These are phyloP conservation scores for Oreonectes daqikongensis DNA, from an alignment of 2,797 vertebrate genomes.

Conservation along the genomic window DNA sequence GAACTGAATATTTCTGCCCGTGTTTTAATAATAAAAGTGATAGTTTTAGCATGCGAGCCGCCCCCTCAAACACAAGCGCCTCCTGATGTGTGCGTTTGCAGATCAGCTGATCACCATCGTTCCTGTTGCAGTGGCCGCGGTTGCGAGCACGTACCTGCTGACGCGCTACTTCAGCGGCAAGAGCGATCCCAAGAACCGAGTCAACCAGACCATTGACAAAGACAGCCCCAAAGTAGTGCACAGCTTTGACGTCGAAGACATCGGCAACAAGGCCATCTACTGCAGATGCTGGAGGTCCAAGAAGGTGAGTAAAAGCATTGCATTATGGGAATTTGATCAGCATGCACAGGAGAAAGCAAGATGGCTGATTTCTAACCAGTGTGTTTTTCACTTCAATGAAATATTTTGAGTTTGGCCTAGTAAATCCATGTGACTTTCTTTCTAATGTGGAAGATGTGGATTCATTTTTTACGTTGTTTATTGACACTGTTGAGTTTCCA, in stretches of 20 bases:
- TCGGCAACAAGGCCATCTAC: constrained; percentile 77
- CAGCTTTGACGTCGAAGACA: constrained; percentile 81
- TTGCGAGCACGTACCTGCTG: constrained; percentile 70
- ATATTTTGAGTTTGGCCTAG: not conserved
- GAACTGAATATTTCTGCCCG: no score
- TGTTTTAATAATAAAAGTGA: not conserved
- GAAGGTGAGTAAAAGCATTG: constrained; percentile 65
- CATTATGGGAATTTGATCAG: not conserved
- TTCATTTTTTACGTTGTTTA: no score
- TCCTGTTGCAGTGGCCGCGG: constrained; percentile 74
- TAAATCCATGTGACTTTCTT: not conserved
- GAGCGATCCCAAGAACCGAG: constrained; percentile 66
- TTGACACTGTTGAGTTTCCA: no score
- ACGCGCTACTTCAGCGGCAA: constrained; percentile 67
- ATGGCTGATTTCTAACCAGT: no score
- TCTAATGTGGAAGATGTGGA: not conserved
- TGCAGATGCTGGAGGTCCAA: constrained; percentile 84
- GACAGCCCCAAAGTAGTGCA: constrained; percentile 81
- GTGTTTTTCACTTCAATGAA: no score
- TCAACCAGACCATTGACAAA: constrained; percentile 74
- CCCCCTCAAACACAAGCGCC: constrained; percentile 26
- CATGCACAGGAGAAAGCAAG: no score
- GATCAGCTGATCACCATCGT: constrained; percentile 72
- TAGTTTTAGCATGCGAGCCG: not conserved
- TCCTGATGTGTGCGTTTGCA: constrained; percentile 55